phyloP scores from a whole-genome alignment of 2,797 vertebrate genomes.

The Myotis vivesi region DNA sequence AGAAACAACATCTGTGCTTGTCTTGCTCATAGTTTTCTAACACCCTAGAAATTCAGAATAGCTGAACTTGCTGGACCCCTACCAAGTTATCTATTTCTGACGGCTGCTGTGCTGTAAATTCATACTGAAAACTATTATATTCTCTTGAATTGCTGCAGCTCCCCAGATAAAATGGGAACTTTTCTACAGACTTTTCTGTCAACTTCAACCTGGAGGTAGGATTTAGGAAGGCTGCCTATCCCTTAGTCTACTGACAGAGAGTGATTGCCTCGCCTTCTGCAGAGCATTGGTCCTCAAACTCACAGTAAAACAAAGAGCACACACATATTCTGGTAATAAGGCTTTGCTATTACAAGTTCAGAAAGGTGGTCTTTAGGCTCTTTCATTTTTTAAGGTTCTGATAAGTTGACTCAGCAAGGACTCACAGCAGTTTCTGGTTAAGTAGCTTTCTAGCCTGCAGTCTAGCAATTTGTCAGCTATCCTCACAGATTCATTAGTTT shows the following conservation, averaged over 20 bases:
- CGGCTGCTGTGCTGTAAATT: constrained; percentile 70
- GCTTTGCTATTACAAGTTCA: constrained; percentile 44
- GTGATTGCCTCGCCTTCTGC: constrained; percentile 58
- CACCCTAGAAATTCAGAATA: constrained; percentile 67
- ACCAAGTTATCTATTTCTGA: constrained; percentile 71
- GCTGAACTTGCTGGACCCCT: constrained; percentile 58
- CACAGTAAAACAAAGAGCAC: constrained; percentile 53
- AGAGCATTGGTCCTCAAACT: constrained; percentile 20
- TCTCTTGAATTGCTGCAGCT: constrained; percentile 69
- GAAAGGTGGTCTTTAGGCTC: constrained; percentile 71
- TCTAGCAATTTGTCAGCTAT: constrained; percentile 56
- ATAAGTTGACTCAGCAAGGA: constrained; percentile 56
- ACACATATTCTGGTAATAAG: constrained; percentile 57
- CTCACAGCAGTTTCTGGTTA: constrained; percentile 56
- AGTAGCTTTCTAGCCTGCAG: constrained; percentile 53
- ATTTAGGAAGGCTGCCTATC: constrained; percentile 71
- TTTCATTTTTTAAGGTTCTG: constrained; percentile 65
- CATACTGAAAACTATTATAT: constrained; percentile 71
- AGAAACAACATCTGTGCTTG: constrained; percentile 70
- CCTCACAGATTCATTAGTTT: constrained; percentile 72
- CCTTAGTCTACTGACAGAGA: constrained; percentile 56
- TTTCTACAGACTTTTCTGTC: constrained; percentile 76
- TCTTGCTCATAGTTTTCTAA: constrained; percentile 62
- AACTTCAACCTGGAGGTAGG: constrained; percentile 73
- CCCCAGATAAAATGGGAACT: constrained; percentile 76